Evolutionary conservation across 2,797 vertebrate genomes (phyloP).

Genomic region (Rhabdophis nuchalis): DNA sequence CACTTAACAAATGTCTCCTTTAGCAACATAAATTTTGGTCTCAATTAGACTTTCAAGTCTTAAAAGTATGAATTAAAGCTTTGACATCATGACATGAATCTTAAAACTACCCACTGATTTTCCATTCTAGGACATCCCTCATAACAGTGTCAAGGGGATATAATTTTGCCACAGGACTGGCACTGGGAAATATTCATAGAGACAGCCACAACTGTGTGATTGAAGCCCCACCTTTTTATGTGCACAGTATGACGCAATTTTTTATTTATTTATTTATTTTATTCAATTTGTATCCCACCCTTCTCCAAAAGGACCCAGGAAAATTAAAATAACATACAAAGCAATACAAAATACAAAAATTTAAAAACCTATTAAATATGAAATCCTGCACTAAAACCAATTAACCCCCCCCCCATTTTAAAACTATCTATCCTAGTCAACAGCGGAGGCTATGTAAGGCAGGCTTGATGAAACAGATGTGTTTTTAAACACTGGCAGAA

Average conservation of each 20-base stretch:
- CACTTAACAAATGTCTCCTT: not conserved
- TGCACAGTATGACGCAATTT: not conserved
- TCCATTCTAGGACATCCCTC: constrained; percentile 59
- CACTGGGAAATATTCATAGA: constrained; percentile 25
- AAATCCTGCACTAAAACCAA: too few relatives aligned
- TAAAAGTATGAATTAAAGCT: constrained; percentile 58
- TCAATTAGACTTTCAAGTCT: constrained; percentile 57
- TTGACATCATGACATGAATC: constrained; percentile 32
- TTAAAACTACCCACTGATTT: constrained; percentile 53
- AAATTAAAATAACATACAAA: too few relatives aligned
- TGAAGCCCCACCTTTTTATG: not conserved
- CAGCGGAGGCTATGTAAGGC: too few relatives aligned
- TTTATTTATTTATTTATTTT: too few relatives aligned
- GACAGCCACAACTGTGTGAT: not conserved
- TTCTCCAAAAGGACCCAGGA: too few relatives aligned
- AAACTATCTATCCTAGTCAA: too few relatives aligned
- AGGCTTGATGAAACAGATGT: too few relatives aligned
- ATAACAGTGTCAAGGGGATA: constrained; percentile 50
- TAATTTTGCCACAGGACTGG: constrained; percentile 42
- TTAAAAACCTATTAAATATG: too few relatives aligned
- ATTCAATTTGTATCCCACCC: too few relatives aligned
- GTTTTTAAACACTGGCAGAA: too few relatives aligned
- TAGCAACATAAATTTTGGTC: not conserved
- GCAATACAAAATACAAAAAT: too few relatives aligned
- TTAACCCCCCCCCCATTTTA: too few relatives aligned